These are phyloP conservation scores for Brachyhypopomus gauderio DNA, from an alignment of 2,113 vertebrate genomes.

Conservation along the genomic window DNA sequence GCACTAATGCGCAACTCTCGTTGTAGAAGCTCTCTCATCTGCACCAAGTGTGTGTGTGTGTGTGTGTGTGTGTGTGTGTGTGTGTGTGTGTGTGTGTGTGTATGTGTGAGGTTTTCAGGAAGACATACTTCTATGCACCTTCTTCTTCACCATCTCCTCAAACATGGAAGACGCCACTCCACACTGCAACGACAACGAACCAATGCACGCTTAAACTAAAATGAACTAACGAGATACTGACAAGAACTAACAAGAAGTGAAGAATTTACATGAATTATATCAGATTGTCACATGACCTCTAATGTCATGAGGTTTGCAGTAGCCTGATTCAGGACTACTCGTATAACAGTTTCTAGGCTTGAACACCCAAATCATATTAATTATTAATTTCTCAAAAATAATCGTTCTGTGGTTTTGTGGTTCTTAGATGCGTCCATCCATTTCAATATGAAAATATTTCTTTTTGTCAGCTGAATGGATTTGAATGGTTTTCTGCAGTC, in stretches of 20 bases:
- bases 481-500: background rate
- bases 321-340: background rate
- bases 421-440: background rate
- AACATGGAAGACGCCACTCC: slow-evolving; percentile 7
- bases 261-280: too few species aligned
- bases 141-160: slow-evolving; percentile 35
- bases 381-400: background rate
- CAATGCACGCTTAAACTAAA: too few species aligned
- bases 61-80: slow-evolving; percentile 4
- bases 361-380: background rate
- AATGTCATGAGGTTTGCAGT: too few species aligned
- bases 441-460: background rate
- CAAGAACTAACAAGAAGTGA: too few species aligned
- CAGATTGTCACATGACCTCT: too few species aligned
- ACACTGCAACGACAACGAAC: background rate
- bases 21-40: slow-evolving; percentile 32
- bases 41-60: background rate
- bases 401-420: background rate
- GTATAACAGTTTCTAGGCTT: background rate
- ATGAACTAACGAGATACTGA: too few species aligned
- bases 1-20: slow-evolving; percentile 8
- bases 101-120: background rate
- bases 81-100: slow-evolving; percentile 3
- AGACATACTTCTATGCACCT: slow-evolving; percentile 7
- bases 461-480: background rate